Conservation (phyloP, 1,140 invertebrate species). For the Bombus picipes region DNA sequence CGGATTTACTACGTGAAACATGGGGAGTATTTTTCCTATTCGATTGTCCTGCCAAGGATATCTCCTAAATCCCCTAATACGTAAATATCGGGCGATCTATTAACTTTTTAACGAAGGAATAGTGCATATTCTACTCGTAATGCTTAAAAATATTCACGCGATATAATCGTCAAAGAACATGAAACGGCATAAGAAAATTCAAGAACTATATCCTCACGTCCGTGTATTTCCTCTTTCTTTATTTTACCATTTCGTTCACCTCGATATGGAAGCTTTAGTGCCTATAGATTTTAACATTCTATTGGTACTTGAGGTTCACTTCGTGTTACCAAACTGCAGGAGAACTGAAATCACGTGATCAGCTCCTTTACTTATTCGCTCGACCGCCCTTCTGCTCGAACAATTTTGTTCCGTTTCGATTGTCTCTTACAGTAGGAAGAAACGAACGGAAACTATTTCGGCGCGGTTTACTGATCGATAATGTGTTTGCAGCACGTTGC, state of each 20-base stretch:
- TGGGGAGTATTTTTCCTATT: background rate
- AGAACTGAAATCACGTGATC: background rate
- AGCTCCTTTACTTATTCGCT: background rate
- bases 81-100: background rate
- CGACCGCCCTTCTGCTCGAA: background rate
- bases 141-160: too few relatives aligned
- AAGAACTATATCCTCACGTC: too few relatives aligned
- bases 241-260: background rate
- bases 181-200: background rate
- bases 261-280: too few relatives aligned
- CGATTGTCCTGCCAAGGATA: background rate
- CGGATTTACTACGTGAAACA: background rate
- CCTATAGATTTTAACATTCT: too few relatives aligned
- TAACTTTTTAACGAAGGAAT: background rate
- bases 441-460: conserved; percentile 17
- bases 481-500: conserved; percentile 45
- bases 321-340: background rate
- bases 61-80: too few relatives aligned
- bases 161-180: background rate
- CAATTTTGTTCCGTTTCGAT: conserved; percentile 7
- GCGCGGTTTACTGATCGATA: conserved; percentile 41
- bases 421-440: background rate
- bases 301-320: too few relatives aligned
- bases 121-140: too few relatives aligned
- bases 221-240: background rate